These are phyloP conservation scores for Drosophila suzukii DNA, from an alignment of 1,140 invertebrate species.

Conservation along the genomic window DNA sequence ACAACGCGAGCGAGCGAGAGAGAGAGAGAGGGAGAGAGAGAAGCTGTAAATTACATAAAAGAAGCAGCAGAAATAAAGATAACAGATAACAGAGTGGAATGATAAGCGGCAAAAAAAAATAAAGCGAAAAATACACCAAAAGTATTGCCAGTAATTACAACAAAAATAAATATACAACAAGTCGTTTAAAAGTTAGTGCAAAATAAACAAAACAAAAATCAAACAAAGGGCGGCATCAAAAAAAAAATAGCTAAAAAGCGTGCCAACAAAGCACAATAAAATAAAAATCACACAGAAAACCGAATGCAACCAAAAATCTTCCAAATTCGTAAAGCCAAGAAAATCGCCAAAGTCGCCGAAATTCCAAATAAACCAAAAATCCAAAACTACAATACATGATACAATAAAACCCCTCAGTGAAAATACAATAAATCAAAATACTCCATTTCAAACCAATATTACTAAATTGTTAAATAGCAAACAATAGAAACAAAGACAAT, in stretches of 20 bases:
- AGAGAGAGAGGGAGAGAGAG: constrained; percentile 10
- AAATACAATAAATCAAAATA: constrained; percentile 6
- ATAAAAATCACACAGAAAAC: neutral
- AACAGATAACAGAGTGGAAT: constrained; percentile 22
- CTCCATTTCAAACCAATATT: neutral
- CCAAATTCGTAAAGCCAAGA: neutral
- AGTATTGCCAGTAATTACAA: constrained; percentile 4
- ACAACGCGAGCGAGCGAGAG: neutral
- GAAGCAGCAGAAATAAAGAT: constrained; percentile 25
- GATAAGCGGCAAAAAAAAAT: constrained; percentile 24
- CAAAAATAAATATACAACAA: neutral
- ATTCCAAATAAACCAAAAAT: no score
- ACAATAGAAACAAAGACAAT: constrained; percentile 7
- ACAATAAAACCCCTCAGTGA: constrained; percentile 3
- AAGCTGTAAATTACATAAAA: constrained; percentile 63
- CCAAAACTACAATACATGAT: neutral
- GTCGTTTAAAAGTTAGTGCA: constrained; percentile 9
- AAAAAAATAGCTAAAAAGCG: neutral
- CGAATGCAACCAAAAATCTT: neutral
- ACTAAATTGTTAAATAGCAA: no score
- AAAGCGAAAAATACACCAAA: constrained; percentile 10
- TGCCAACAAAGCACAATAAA: neutral
- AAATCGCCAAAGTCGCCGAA: constrained; percentile 5
- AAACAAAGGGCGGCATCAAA: constrained; percentile 7
- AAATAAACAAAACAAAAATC: constrained; percentile 13